Evolutionary conservation across 1,140 invertebrate species (phyloP).

Genomic region (Magallana angulata): DNA sequence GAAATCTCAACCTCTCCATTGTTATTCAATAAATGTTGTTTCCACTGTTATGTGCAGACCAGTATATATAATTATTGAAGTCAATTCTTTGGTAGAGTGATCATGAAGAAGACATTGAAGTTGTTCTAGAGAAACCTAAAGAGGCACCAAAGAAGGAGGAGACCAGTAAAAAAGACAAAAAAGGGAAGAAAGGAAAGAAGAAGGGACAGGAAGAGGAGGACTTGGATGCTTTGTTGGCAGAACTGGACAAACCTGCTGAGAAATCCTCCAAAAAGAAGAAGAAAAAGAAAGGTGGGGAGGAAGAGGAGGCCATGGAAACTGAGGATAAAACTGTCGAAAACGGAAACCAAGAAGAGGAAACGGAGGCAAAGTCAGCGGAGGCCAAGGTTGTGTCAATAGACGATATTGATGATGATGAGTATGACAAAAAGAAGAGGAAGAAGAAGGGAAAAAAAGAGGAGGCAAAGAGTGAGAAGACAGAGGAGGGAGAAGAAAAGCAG

Average conservation of each 20-base stretch:
- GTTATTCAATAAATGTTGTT: too few species aligned
- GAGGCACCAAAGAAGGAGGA: slow-evolving; percentile 49
- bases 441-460: slow-evolving; percentile 70
- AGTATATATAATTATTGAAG: background rate
- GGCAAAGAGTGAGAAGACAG: slow-evolving; percentile 53
- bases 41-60: too few species aligned
- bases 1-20: too few species aligned
- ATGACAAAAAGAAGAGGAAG: slow-evolving; percentile 62
- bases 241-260: slow-evolving; percentile 68
- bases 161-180: slow-evolving; percentile 63
- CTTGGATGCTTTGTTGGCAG: slow-evolving; percentile 89
- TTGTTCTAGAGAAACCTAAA: slow-evolving; percentile 50
- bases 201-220: slow-evolving; percentile 89
- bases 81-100: slow-evolving; percentile 48
- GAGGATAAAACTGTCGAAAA: slow-evolving; percentile 63
- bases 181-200: slow-evolving; percentile 68
- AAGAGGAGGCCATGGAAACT: background rate
- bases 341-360: slow-evolving; percentile 71
- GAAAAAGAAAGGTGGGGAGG: slow-evolving; percentile 43
- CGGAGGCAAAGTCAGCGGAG: slow-evolving; percentile 52
- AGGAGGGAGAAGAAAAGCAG: slow-evolving; percentile 53
- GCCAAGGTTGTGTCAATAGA: slow-evolving; percentile 65
- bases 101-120: slow-evolving; percentile 36
- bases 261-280: slow-evolving; percentile 53
- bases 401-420: slow-evolving; percentile 64